Evolutionary conservation across 2,113 vertebrate genomes (phyloP).

Genomic region (Pithys albifrons): DNA sequence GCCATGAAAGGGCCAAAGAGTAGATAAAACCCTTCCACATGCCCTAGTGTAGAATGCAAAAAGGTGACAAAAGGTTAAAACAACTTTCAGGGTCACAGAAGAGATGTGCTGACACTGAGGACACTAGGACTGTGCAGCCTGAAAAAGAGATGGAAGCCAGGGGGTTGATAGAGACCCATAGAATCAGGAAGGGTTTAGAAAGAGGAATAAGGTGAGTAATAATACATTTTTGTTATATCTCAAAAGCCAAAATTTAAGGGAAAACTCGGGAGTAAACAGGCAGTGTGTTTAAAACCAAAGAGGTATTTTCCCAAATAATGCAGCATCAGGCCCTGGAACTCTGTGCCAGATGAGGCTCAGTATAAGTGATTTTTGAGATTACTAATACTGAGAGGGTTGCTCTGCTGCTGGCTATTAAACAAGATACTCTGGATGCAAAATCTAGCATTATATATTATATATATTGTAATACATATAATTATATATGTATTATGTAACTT

Average conservation of each 20-base stretch:
- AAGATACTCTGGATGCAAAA: background rate
- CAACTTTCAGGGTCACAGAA: fast-evolving
- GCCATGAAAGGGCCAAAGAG: background rate
- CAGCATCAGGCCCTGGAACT: background rate
- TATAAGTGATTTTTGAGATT: background rate
- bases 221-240: background rate
- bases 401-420: background rate
- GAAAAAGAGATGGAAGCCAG: background rate
- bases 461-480: background rate
- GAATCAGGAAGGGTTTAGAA: background rate
- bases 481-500: background rate
- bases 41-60: background rate
- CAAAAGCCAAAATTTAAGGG: background rate
- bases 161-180: background rate
- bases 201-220: background rate
- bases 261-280: background rate
- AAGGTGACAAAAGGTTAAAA: background rate
- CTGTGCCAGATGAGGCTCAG: background rate
- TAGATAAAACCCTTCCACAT: background rate
- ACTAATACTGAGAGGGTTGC: background rate
- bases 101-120: background rate
- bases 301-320: background rate
- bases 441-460: background rate
- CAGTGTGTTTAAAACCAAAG: background rate
- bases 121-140: background rate